Base-by-base conservation (phyloP, 2,113 vertebrate genomes). In the Charina bottae region DNA sequence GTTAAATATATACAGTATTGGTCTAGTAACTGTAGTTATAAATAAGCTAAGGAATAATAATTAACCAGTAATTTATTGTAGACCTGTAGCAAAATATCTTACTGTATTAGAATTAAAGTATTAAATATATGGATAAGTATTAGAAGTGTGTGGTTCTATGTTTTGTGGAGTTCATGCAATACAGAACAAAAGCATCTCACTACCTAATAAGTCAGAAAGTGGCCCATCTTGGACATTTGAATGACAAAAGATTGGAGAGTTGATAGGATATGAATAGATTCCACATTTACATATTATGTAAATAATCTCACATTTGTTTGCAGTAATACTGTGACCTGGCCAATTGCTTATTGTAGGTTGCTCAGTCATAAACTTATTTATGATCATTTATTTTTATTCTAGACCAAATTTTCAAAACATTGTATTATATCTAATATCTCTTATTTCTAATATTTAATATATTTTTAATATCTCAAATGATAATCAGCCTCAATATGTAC, bases 91-190 rank as follows among this genome's bases (percentile, higher is more conserved):
- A 49, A 26, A 37, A 90, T 62, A 13, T 12, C 19, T 10, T 85
- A 53, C 26, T 53, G 1, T 60, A 90, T 53, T 12, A 85, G 24
- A 59, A 60, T 85, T 49, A 19, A 42, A 68, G 42, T 42, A 59
- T 53, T n/a, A 62, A 90, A 85, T 24, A 62, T 53, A 46, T 72
- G 4, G 28, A 58, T 78, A 2, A 85, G 56, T 86, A 54, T 28
- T 59, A 58, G 0, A 83, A 0, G 37, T 37, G 21, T 33, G 42
- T 90, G 21, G 0, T 86, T 54, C 6, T 62, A 12, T 0, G 10
- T 56, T 49, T 15, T 83, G 46, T 92, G 78, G 88, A 94, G 93
- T 4, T 37, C 86, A 42, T 42, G 42, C 42, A 42, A 42, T 89
- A 23, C 72, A 6, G 11, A 59, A 60, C 37, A 88, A 88, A 88